A percentile compares a stretch with the other conserved stretches of the same genome.
Conservation (phyloP, 1,140 invertebrate species). For the Drosophila subpulchrella region DNA sequence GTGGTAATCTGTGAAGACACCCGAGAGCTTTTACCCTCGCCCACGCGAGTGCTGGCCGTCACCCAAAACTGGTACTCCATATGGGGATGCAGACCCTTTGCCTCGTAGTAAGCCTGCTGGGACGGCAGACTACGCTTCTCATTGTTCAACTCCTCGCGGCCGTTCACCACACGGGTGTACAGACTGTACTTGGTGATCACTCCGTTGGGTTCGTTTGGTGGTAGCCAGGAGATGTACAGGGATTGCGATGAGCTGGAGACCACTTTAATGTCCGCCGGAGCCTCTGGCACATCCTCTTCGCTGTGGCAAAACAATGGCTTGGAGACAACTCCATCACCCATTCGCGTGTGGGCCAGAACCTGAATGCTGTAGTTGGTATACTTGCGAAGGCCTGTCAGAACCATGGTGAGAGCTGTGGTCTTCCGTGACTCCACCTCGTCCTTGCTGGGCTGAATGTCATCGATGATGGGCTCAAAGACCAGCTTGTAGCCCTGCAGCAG, state of each 20-base stretch:
- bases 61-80: slow-evolving; percentile 94
- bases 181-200: slow-evolving; percentile 92
- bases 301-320: slow-evolving; percentile 91
- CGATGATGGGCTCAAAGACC: slow-evolving; percentile 88
- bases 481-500: slow-evolving; percentile 93
- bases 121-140: slow-evolving; percentile 88
- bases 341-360: slow-evolving; percentile 92
- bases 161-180: slow-evolving; percentile 90
- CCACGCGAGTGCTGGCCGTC: slow-evolving; percentile 90
- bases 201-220: slow-evolving; percentile 91
- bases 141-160: slow-evolving; percentile 89
- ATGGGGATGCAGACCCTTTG: slow-evolving; percentile 89
- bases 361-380: slow-evolving; percentile 95
- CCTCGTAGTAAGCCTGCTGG: slow-evolving; percentile 88
- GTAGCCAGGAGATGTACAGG: slow-evolving; percentile 92
- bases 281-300: slow-evolving; percentile 93
- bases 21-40: slow-evolving; percentile 90
- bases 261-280: slow-evolving; percentile 92
- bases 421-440: slow-evolving; percentile 89
- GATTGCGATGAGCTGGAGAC: slow-evolving; percentile 90
- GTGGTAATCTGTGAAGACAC: slow-evolving; percentile 87
- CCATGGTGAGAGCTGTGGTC: slow-evolving; percentile 88
- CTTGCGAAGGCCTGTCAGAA: slow-evolving; percentile 89
- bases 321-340: slow-evolving; percentile 91
- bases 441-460: slow-evolving; percentile 79